A percentile compares a stretch with the other conserved stretches of the same genome.
phyloP scores from a whole-genome alignment of 2,113 vertebrate genomes.

The Azemiops feae region DNA sequence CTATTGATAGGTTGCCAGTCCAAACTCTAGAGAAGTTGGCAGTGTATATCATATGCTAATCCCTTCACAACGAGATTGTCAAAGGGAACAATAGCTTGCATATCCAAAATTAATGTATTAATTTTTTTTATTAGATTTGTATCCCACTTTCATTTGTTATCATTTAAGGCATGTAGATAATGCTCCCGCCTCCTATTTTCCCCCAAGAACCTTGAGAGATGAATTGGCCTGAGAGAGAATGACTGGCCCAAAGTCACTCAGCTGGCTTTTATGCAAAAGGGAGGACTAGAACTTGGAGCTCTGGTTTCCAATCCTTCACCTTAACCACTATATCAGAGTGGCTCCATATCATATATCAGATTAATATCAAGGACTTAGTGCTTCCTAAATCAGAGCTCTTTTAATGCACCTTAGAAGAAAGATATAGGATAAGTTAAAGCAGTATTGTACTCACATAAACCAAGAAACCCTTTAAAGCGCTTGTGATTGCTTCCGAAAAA shows the following conservation, averaged over 20 bases:
- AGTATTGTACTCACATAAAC: constrained; percentile 34
- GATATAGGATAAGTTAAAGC: background rate
- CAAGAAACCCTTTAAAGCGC: constrained; percentile 21
- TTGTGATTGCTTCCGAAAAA: background rate
- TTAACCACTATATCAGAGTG: background rate
- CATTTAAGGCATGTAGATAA: background rate
- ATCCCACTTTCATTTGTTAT: background rate
- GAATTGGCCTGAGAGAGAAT: background rate
- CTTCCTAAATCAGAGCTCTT: background rate
- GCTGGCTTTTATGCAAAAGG: background rate
- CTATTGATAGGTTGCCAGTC: background rate
- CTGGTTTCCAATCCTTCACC: background rate
- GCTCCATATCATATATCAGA: background rate
- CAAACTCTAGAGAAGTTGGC: background rate
- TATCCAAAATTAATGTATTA: background rate
- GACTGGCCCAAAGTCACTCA: background rate
- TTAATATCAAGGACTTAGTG: background rate
- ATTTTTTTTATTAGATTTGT: background rate
- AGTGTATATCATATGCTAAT: background rate
- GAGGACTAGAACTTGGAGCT: background rate
- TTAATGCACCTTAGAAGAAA: background rate
- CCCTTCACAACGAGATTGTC: background rate
- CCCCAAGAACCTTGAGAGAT: background rate
- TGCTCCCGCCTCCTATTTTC: background rate
- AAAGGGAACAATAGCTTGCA: background rate